These are phyloP conservation scores for Collichthys lucidus DNA, from an alignment of 2,113 vertebrate genomes.

Conservation along the genomic window DNA sequence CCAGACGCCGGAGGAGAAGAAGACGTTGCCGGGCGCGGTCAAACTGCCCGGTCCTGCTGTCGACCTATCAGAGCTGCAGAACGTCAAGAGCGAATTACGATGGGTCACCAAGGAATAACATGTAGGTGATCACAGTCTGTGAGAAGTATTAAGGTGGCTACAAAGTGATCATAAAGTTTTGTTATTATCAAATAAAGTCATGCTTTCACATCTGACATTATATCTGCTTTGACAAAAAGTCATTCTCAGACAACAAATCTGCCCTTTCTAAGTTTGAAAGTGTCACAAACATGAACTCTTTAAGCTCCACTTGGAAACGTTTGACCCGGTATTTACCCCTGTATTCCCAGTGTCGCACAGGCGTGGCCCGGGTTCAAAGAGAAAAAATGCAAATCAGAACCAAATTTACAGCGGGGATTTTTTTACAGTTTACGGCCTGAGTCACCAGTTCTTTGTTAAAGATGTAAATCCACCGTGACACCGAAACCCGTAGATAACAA, in stretches of 20 bases:
- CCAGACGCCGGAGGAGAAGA: slow-evolving; percentile 87
- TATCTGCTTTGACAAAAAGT: neutral
- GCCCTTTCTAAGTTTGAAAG: too few species aligned
- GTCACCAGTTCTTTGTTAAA: neutral
- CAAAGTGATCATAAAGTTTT: neutral
- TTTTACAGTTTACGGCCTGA: neutral
- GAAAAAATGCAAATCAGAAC: slow-evolving; percentile 57
- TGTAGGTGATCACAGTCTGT: slow-evolving; percentile 19
- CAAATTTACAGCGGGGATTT: slow-evolving; percentile 16
- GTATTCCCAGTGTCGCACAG: neutral
- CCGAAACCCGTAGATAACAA: slow-evolving; percentile 7
- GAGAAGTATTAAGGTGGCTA: neutral
- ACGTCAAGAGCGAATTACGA: slow-evolving; percentile 93
- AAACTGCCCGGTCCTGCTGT: slow-evolving; percentile 94
- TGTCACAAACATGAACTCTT: neutral
- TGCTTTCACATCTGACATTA: neutral
- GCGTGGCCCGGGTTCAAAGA: neutral
- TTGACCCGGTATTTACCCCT: neutral
- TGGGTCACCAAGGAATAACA: slow-evolving; percentile 85
- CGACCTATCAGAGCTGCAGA: slow-evolving; percentile 96
- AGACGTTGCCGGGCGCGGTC: slow-evolving; percentile 90
- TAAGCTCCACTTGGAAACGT: neutral
- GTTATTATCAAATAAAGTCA: neutral
- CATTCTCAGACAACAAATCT: too few species aligned
- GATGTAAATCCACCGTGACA: slow-evolving; percentile 47